phyloP scores from a whole-genome alignment of 2,888 invertebrate genomes.

The Agrotis exclamationis region DNA sequence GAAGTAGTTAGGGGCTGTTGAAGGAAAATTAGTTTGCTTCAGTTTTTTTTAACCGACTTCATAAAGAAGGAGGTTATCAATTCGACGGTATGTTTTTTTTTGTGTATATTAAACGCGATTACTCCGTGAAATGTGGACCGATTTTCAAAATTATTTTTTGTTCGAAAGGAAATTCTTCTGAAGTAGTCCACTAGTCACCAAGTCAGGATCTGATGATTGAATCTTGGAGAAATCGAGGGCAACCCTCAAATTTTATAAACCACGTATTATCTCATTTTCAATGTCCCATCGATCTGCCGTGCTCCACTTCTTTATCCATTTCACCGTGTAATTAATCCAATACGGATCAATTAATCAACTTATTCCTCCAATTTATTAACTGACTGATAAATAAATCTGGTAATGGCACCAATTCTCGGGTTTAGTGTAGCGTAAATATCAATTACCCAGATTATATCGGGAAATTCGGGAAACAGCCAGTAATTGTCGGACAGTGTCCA shows the following conservation, averaged over 20 bases:
- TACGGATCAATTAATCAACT: slow-evolving; percentile 52
- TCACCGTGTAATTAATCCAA: slow-evolving; percentile 44
- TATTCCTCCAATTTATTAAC: slow-evolving; percentile 70
- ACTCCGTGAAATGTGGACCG: too few relatives aligned
- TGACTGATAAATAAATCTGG: slow-evolving; percentile 77
- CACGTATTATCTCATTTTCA: slow-evolving; percentile 8
- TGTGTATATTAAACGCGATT: too few relatives aligned
- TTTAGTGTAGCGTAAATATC: slow-evolving; percentile 88
- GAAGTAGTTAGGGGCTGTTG: neutral
- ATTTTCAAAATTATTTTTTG: too few relatives aligned
- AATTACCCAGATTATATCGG: slow-evolving; percentile 84
- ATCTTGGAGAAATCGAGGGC: too few relatives aligned
- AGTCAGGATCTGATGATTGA: too few relatives aligned
- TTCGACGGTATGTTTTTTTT: too few relatives aligned
- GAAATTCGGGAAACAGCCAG: slow-evolving; percentile 80
- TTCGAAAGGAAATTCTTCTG: too few relatives aligned
- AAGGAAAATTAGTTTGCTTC: too few relatives aligned
- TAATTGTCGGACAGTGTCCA: slow-evolving; percentile 77
- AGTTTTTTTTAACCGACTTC: too few relatives aligned
- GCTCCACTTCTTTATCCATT: slow-evolving; percentile 23
- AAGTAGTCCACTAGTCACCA: too few relatives aligned
- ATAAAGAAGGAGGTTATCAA: too few relatives aligned
- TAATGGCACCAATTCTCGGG: slow-evolving; percentile 72
- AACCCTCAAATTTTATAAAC: too few relatives aligned
- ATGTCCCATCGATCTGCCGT: slow-evolving; percentile 14